Evolutionary conservation across 2,888 invertebrate species (phyloP).

Genomic region (Podotricha telesiphe): DNA sequence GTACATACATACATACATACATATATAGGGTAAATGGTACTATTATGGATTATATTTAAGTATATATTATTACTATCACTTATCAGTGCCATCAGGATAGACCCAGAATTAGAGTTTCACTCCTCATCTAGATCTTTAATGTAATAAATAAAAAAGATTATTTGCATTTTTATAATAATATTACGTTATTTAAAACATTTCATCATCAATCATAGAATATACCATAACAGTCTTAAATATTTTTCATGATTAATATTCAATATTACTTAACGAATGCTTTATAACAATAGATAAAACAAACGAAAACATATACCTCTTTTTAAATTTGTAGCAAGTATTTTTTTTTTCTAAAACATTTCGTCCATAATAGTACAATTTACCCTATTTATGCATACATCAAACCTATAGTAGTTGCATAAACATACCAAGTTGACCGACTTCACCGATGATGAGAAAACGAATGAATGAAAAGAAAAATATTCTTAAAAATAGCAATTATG

Average conservation of each 20-base stretch:
- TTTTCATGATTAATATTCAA: too few species aligned
- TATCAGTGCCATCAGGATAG: too few species aligned
- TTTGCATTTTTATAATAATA: too few species aligned
- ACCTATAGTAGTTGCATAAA: slow-evolving; percentile 38
- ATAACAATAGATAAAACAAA: neutral
- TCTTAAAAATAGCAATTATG: neutral
- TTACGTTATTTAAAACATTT: too few species aligned
- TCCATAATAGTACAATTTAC: slow-evolving; percentile 9
- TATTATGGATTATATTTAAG: neutral
- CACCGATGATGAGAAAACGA: slow-evolving; percentile 51
- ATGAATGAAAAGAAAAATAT: slow-evolving; percentile 26
- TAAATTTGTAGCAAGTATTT: neutral
- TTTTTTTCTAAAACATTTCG: neutral
- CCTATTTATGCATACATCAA: neutral
- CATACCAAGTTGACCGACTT: slow-evolving; percentile 63
- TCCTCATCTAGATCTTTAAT: too few species aligned
- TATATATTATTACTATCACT: neutral
- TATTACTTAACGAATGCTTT: too few species aligned
- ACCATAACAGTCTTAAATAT: too few species aligned
- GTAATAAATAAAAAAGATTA: too few species aligned
- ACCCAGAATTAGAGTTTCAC: too few species aligned
- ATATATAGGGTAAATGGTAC: neutral
- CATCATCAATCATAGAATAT: too few species aligned
- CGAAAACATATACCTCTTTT: neutral
- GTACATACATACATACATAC: neutral